Evolutionary conservation across 2,797 vertebrate species (phyloP).

Genomic region (Malacoctenus gilli): DNA sequence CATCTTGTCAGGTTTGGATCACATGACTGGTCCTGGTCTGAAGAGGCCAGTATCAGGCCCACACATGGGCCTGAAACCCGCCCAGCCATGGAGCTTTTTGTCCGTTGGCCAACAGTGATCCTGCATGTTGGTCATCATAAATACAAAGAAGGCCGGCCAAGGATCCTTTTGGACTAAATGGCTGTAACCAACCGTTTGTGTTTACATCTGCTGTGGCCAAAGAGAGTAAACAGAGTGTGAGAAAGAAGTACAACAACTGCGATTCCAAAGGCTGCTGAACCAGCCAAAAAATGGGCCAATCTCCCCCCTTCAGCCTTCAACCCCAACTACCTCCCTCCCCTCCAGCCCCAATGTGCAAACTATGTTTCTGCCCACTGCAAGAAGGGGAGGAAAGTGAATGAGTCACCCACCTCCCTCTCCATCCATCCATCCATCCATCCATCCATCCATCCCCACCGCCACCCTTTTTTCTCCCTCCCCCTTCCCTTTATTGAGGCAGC

Average conservation of each 20-base stretch:
- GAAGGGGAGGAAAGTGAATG: constrained; percentile 76
- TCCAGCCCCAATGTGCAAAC: constrained; percentile 32
- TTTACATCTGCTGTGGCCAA: constrained; percentile 71
- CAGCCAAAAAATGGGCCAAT: constrained; percentile 43
- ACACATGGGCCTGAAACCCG: constrained; percentile 1
- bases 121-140: constrained; percentile 51
- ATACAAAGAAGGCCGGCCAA: constrained; percentile 57
- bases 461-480: constrained; percentile 51
- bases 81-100: constrained; percentile 23
- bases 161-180: constrained; percentile 54
- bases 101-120: constrained; percentile 42
- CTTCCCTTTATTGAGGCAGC: constrained; percentile 82
- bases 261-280: constrained; percentile 44
- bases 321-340: constrained; percentile 10
- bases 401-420: constrained; percentile 57
- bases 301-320: constrained; percentile 5
- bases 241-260: constrained; percentile 63
- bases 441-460: constrained; percentile 31
- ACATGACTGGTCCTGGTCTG: neutral
- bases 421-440: no score
- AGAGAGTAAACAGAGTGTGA: constrained; percentile 69
- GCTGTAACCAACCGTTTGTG: constrained; percentile 60
- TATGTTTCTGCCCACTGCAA: constrained; percentile 60
- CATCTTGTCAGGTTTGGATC: neutral
- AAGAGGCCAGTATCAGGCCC: constrained; percentile 7